Base-by-base conservation (phyloP, 2,888 invertebrate species). In the Xylocampa areola region DNA sequence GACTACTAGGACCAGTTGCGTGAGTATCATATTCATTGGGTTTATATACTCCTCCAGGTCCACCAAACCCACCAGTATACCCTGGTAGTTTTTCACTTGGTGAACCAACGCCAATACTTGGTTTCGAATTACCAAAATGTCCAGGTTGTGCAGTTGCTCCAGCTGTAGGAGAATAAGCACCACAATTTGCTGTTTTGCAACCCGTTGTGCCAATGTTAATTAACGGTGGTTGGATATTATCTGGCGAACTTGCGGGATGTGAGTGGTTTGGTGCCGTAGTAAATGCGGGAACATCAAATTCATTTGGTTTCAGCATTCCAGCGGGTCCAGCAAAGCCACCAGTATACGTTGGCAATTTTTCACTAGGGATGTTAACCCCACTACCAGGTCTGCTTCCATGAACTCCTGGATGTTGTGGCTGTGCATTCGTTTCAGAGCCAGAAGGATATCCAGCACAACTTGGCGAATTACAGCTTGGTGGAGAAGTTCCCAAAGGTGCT, bases 61-160 rank as follows among this genome's bases (percentile, higher is more conserved):
- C 89, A 19, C 86, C 87, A 63, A 88, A 87, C 8, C 84, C 84
- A 36, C 82, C 85, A 11, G 71, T 73, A 50, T 88, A 87, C 6
- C 65, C n/a, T 23, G 80, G 77, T 11, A 65, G 48, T 30, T 82
- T 79, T 13, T 79, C 61, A 23, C 19, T 45, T 2, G 40, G 11
- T 10, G 47, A 29, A 30, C 17, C 17, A 14, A 37, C n/a, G 4
- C 14, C 37, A 27, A 23, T 53, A 17, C 16, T 41, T 19, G 68
- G 68, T 59, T 71, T 77, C 13, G 52, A 45, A 30, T 17, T 43
- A 17, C 35, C 59, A 32, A 64, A 63, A 3, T 66, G 50, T 39
- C 52, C 60, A 55, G 76, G 66, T 4, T 59, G 48, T 3, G 58
- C 47, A 35, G 47, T 55, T 1, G 21, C 40, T 4, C 50, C 65